Base-by-base conservation (phyloP, 2,797 vertebrate genomes). In the Pantherophis alleghaniensis region DNA sequence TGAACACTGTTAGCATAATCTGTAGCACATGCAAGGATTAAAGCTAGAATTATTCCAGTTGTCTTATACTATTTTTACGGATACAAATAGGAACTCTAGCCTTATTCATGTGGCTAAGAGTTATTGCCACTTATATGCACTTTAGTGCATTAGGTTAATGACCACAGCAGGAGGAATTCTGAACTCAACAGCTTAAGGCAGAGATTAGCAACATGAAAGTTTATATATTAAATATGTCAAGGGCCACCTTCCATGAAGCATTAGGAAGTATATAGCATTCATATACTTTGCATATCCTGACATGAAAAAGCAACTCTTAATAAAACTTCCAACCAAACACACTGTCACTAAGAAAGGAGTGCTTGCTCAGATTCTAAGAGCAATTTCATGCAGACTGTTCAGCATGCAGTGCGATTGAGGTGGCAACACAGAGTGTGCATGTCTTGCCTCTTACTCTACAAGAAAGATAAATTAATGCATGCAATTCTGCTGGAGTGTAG, bases 21-120 rank as follows among this genome's bases (percentile, higher is more conserved):
- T 92, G 26, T 87, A 69, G 53, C 16, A 63, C 51, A 42, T 90
- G 47, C 89, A 90, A 87, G 63, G 91, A 69, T n/a, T 86, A 89
- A 89, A 57, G 60, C 47, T 66, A 53, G 79, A 93, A 87, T 92
- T 20, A 61, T 59, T 83, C 74, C 37, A 47, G 20, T 47, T 83
- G 74, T 83, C 74, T 83, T 42, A 83, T 47, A 47, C 37, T 51
- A 87, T 90, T 93, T 91, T 63, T 24, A 61, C 53, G n/a, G 42
- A 93, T 32, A 69, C 28, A 86, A 26, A 59, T 83, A 28, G 42
- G 56, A 91, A 60, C 37, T 47, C n/a, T 22, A 79, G 2, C 53
- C 16, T 66, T 55, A 32, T 88, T n/a, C 37, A 74, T 59, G 18
- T 47, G 32, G 53, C 88, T 69, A 88, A 28, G n/a, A 92, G 60